Percentiles rank a stretch among this genome's conserved stretches.
These are phyloP conservation scores for Phalacrocorax pelagicus DNA, from an alignment of 2,113 vertebrate species.

Conservation along the genomic window DNA sequence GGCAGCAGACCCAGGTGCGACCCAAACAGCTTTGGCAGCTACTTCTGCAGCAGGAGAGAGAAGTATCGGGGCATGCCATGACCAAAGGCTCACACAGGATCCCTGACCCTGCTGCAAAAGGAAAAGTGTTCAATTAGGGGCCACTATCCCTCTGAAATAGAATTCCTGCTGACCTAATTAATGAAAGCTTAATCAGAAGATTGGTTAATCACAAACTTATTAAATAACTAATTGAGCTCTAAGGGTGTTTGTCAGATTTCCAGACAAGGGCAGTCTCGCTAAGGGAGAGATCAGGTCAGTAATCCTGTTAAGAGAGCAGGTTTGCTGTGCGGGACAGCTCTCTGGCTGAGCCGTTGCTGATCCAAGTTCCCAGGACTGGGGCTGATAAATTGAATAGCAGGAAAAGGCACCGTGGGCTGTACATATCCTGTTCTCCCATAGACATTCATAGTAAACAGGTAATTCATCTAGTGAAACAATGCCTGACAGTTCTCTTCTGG, in stretches of 20 bases:
- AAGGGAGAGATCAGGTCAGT: neutral
- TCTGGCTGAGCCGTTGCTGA: neutral
- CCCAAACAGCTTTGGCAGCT: neutral
- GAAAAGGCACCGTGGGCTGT: neutral
- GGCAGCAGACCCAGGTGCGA: neutral
- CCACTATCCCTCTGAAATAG: neutral
- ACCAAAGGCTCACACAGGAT: neutral
- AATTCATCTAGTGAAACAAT: neutral
- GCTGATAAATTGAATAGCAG: neutral
- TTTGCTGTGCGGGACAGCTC: neutral
- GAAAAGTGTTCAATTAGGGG: neutral
- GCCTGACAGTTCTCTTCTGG: neutral
- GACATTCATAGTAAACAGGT: neutral
- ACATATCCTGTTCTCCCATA: neutral
- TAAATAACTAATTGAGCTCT: conserved; percentile 8
- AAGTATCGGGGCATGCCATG: fast-evolving
- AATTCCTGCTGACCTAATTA: neutral
- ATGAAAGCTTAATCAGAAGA: neutral
- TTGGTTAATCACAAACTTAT: conserved; percentile 3
- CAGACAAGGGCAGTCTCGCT: neutral
- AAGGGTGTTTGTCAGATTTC: neutral
- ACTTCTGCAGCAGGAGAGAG: neutral
- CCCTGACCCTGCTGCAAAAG: neutral
- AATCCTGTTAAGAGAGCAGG: neutral
- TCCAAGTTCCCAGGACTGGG: neutral